Conservation (phyloP, 2,797 vertebrate genomes). For the Eutrigla gurnardus region DNA sequence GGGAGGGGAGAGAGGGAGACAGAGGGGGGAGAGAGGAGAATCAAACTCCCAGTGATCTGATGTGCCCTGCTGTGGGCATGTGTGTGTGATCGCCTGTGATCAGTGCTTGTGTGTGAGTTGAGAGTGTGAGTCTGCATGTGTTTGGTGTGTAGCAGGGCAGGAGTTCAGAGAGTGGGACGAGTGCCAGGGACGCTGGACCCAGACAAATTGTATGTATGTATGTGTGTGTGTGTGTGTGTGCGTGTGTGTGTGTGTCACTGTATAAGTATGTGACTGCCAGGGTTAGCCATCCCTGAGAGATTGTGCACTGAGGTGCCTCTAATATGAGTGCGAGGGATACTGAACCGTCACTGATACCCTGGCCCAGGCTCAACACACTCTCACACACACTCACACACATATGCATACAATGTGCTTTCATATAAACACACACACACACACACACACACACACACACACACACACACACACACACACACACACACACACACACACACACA, state of each 20-base stretch:
- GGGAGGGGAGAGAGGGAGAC: not conserved
- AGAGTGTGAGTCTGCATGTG: slow-evolving; percentile 52
- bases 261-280: slow-evolving; percentile 74
- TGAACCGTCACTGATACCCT: slow-evolving; percentile 82
- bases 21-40: slow-evolving; percentile 42
- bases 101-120: slow-evolving; percentile 21
- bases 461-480: slow-evolving; percentile 12
- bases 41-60: slow-evolving; percentile 73
- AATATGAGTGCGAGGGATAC: slow-evolving; percentile 78
- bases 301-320: slow-evolving; percentile 81
- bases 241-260: slow-evolving; percentile 51
- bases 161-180: slow-evolving; percentile 72
- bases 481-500: slow-evolving; percentile 37
- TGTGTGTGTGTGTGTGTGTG: slow-evolving; percentile 19
- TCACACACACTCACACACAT: slow-evolving; percentile 28
- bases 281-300: slow-evolving; percentile 78
- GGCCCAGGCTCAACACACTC: slow-evolving; percentile 63
- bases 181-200: slow-evolving; percentile 60
- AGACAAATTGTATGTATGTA: slow-evolving; percentile 55
- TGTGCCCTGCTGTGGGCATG: slow-evolving; percentile 69
- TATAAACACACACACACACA: slow-evolving; percentile 30
- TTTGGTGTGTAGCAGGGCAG: slow-evolving; percentile 66
- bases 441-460: slow-evolving; percentile 36
- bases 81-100: slow-evolving; percentile 49
- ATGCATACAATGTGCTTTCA: not conserved